Percentiles rank a stretch among this genome's conserved stretches.
These are phyloP conservation scores for Steinernema hermaphroditum DNA, from an alignment of 2,888 invertebrate species.

Conservation along the genomic window DNA sequence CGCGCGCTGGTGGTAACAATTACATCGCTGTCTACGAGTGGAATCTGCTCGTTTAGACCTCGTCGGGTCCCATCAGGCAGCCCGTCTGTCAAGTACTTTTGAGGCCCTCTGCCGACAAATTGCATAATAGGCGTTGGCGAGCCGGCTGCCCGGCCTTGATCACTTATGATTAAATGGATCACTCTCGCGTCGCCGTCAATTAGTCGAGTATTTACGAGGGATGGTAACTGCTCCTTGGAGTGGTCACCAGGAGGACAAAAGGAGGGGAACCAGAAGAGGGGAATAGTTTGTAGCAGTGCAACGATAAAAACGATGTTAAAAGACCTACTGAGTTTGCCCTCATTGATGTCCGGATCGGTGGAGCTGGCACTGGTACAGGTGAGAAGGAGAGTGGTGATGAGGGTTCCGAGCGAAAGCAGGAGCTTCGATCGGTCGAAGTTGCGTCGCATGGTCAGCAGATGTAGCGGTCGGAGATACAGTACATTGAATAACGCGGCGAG, in stretches of 20 bases:
- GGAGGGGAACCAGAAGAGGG: background rate
- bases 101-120: slow-evolving; percentile 28
- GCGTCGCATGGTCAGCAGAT: slow-evolving; percentile 12
- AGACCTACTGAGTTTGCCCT: slow-evolving; percentile 19
- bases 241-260: background rate
- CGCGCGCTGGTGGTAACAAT: slow-evolving; percentile 28
- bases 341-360: background rate
- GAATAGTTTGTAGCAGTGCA: background rate
- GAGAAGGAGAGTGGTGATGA: background rate
- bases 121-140: slow-evolving; percentile 30
- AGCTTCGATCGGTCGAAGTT: background rate
- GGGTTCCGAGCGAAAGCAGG: background rate
- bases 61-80: slow-evolving; percentile 23
- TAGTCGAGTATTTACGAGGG: slow-evolving; percentile 18
- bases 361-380: background rate
- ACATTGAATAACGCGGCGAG: background rate
- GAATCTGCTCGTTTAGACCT: background rate
- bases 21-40: background rate
- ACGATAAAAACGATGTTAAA: background rate
- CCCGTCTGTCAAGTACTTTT: slow-evolving; percentile 27
- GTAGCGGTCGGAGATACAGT: background rate
- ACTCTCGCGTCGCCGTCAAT: slow-evolving; percentile 27
- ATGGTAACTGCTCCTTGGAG: background rate
- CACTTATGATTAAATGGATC: slow-evolving; percentile 31
- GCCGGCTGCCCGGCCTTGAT: slow-evolving; percentile 28